Base-by-base conservation (phyloP, 2,113 vertebrate species). In the Scartelaos histophorus region DNA sequence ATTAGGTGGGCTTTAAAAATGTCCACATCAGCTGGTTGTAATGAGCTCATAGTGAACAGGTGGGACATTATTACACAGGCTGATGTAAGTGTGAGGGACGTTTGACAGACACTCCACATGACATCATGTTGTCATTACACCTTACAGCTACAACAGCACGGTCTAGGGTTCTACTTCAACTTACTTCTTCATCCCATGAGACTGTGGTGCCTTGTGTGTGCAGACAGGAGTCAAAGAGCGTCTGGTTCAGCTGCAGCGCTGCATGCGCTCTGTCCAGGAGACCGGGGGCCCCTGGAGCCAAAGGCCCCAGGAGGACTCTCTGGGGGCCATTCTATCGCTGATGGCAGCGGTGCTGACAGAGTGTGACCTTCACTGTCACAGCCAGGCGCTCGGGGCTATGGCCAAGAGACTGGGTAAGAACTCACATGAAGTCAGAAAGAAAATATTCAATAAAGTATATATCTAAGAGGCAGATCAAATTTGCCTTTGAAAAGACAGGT, bases 291-390 rank as follows among this genome's bases (percentile, higher is more conserved):
- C 81, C 56, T 69, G 81, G 90, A 84, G 79, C 51, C 84, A 73
- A 0, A 73, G 67, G 43, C 80, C 73, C 66, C 84, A 82, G 78
- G 90, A 81, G 43, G 84, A 83, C 71, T 89, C 92, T 62, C 88
- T 94, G 12, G 86, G 90, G 78, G 89, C 89, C 74, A 93, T 93
- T 69, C 83, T 94, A 87, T 91, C 93, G 69, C 84, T 94, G 22
- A 92, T 94, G 92, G 92, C 92, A 49, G 92, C 92, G 25, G 91
- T 94, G 75, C 85, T 94, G 82, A 93, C 91, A 46, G 93, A 94
- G 88, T 94, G 93, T 91, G 92, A 94, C 87, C 93, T 94, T 79
- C 92, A 91, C 85, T 94, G 93, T 86, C 93, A 93, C 84, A 93
- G 90, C 73, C 92, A 90, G 75, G 82, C 91, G 21, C 92, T 94